These are phyloP conservation scores for Girardinus metallicus DNA, from an alignment of 2,797 vertebrate species.

Conservation along the genomic window DNA sequence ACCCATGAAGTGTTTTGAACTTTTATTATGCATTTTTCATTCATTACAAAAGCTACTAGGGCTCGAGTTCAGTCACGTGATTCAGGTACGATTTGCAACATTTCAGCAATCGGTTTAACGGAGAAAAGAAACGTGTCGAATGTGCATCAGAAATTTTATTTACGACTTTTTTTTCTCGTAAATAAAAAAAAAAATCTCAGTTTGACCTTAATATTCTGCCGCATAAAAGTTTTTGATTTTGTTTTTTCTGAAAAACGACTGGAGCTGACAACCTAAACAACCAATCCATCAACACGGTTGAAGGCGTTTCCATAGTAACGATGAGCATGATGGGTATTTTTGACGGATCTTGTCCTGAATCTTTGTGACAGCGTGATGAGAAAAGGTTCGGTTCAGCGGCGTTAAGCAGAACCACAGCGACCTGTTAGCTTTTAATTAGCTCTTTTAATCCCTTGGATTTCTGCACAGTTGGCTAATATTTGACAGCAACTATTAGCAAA, in stretches of 20 bases:
- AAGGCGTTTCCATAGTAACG: not conserved
- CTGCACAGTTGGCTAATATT: not conserved
- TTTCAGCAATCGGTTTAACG: too few species aligned
- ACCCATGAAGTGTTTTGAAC: too few species aligned
- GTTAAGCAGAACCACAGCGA: not conserved
- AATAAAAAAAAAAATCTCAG: not conserved
- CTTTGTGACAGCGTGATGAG: too few species aligned
- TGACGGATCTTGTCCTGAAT: not conserved
- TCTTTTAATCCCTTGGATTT: not conserved
- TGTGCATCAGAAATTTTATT: too few species aligned
- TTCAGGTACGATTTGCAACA: too few species aligned
- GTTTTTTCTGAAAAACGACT: not conserved
- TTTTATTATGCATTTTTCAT: too few species aligned
- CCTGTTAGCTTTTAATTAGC: not conserved
- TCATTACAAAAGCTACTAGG: too few species aligned
- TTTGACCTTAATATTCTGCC: too few species aligned
- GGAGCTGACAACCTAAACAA: not conserved
- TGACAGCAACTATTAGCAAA: not conserved
- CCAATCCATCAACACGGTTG: not conserved
- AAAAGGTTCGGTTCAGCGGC: not conserved
- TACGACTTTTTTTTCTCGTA: too few species aligned
- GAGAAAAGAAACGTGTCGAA: too few species aligned
- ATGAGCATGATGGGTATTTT: not conserved
- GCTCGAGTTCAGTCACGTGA: too few species aligned
- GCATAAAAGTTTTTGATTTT: too few species aligned